Percentiles rank a stretch among this genome's conserved stretches.
phyloP scores from a whole-genome alignment of 1,140 invertebrate genomes.

The Bradysia coprophila region DNA sequence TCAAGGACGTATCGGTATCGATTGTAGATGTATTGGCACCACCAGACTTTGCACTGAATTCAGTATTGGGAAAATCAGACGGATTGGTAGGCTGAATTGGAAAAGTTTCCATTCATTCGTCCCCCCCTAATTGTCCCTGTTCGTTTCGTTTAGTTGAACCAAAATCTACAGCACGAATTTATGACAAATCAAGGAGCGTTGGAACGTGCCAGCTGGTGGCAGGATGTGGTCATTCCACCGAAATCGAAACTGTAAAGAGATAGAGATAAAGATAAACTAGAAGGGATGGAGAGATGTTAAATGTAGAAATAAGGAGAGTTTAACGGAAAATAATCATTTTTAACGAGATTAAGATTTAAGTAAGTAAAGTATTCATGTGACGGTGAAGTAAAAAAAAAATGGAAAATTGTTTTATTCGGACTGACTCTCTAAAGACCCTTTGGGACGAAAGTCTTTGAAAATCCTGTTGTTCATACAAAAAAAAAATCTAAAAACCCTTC shows the following conservation, averaged over 20 bases:
- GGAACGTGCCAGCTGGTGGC: constrained; percentile 62
- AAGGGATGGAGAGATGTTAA: no score
- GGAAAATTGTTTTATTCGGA: no score
- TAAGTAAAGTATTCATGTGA: no score
- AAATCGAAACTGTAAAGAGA: constrained; percentile 1
- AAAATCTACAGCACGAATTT: constrained; percentile 60
- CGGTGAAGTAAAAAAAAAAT: no score
- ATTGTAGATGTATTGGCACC: constrained; percentile 73
- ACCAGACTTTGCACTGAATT: constrained; percentile 72
- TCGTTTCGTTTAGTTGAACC: constrained; percentile 44
- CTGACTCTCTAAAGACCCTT: no score
- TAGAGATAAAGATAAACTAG: no score
- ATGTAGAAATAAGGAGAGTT: no score
- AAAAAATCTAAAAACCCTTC: no score
- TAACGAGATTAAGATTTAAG: no score
- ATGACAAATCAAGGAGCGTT: constrained; percentile 47
- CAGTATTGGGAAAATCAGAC: constrained; percentile 65
- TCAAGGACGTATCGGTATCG: constrained; percentile 58
- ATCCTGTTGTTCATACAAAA: no score
- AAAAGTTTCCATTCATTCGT: constrained; percentile 1
- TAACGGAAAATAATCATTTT: no score
- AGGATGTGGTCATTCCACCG: constrained; percentile 33
- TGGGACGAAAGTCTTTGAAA: no score
- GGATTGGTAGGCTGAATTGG: constrained; percentile 39
- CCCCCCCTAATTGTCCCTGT: not conserved